Evolutionary conservation across 1,140 invertebrate genomes (phyloP).

Genomic region (Apolygus lucorum): DNA sequence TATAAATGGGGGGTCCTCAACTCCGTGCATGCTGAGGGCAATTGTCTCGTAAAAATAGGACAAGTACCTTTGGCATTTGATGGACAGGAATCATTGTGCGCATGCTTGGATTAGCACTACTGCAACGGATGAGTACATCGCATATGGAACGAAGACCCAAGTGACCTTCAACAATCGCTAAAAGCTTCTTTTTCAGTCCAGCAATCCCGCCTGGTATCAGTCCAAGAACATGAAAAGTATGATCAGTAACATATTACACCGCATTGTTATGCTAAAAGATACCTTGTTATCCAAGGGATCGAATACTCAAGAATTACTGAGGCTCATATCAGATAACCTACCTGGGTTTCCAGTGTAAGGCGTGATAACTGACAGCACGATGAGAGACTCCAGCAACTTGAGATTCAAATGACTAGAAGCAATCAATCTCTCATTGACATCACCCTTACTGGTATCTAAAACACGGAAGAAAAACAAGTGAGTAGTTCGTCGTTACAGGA

Average conservation of each 20-base stretch:
- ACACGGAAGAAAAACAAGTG: background rate
- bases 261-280: no score
- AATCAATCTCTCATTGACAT: slow-evolving; percentile 21
- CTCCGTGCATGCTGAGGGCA: no score
- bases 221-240: no score
- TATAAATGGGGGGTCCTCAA: no score
- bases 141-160: slow-evolving; percentile 37
- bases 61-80: slow-evolving; percentile 40
- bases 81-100: slow-evolving; percentile 40
- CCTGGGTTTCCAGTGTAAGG: slow-evolving; percentile 31
- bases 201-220: slow-evolving; percentile 25
- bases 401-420: slow-evolving; percentile 28
- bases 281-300: no score
- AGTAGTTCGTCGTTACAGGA: background rate
- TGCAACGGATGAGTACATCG: slow-evolving; percentile 43
- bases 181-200: slow-evolving; percentile 27
- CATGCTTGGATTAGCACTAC: slow-evolving; percentile 37
- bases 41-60: background rate
- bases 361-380: slow-evolving; percentile 28
- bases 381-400: slow-evolving; percentile 31
- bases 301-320: background rate
- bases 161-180: slow-evolving; percentile 23
- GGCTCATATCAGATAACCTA: slow-evolving; percentile 16
- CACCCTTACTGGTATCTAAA: slow-evolving; percentile 5
- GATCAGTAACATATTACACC: no score